phyloP scores from a whole-genome alignment of 2,888 invertebrate species.

The Sarcophaga rosellei region DNA sequence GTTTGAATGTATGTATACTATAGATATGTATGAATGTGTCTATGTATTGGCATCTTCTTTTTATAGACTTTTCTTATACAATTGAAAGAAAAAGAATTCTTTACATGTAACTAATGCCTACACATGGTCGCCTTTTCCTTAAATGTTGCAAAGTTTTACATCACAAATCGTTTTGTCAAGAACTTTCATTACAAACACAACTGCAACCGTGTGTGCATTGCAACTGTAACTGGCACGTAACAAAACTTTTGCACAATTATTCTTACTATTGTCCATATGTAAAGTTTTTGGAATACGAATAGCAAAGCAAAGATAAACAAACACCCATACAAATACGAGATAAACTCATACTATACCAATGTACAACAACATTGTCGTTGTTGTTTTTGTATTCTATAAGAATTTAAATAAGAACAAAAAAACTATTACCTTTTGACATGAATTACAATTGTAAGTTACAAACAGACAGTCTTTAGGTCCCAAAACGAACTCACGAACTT shows the following conservation, averaged over 20 bases:
- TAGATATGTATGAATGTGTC: too few species aligned
- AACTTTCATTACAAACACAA: too few species aligned
- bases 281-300: not conserved
- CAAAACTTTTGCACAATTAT: slow-evolving; percentile 17
- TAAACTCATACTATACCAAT: not conserved
- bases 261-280: slow-evolving; percentile 10
- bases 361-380: not conserved
- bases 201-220: not conserved
- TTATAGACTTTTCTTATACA: too few species aligned
- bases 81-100: too few species aligned
- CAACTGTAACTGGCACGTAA: slow-evolving; percentile 26
- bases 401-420: slow-evolving; percentile 11
- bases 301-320: too few species aligned
- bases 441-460: slow-evolving; percentile 48
- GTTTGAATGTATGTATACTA: too few species aligned
- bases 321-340: not conserved
- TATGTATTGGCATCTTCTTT: too few species aligned
- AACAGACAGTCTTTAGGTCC: slow-evolving; percentile 1
- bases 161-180: slow-evolving; percentile 10
- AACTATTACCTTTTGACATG: slow-evolving; percentile 59
- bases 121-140: too few species aligned
- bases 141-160: too few species aligned
- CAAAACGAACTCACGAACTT: slow-evolving; percentile 9
- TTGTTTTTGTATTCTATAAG: too few species aligned
- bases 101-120: too few species aligned